Conservation (phyloP, 2,888 invertebrate genomes). For the Graphium colonna region DNA sequence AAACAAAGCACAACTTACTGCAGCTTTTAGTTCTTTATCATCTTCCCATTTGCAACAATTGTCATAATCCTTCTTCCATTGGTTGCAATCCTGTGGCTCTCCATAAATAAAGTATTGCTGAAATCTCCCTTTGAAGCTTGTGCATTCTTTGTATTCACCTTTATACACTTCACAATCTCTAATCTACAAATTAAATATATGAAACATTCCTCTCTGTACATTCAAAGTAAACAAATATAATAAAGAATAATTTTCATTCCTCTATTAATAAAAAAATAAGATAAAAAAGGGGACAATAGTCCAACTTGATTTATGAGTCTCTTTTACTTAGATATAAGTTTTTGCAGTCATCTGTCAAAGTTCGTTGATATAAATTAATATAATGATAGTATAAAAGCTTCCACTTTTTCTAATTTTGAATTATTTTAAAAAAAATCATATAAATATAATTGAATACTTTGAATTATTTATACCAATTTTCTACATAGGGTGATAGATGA, state of each 20-base stretch:
- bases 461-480: too few species aligned
- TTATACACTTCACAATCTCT: slow-evolving; percentile 89
- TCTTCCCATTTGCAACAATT: slow-evolving; percentile 87
- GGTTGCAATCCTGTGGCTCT: slow-evolving; percentile 84
- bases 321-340: too few species aligned
- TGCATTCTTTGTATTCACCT: slow-evolving; percentile 91
- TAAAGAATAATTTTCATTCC: slow-evolving; percentile 1
- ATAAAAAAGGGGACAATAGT: too few species aligned
- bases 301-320: too few species aligned
- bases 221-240: not conserved
- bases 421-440: too few species aligned
- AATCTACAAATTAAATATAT: slow-evolving; percentile 70
- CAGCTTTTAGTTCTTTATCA: slow-evolving; percentile 82
- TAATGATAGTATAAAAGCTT: too few species aligned
- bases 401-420: too few species aligned
- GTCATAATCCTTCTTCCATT: slow-evolving; percentile 88
- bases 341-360: too few species aligned
- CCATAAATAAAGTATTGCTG: slow-evolving; percentile 93
- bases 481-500: too few species aligned
- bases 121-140: slow-evolving; percentile 85
- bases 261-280: not conserved
- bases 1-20: too few species aligned
- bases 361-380: too few species aligned
- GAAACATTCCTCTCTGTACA: not conserved
- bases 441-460: too few species aligned